Percentiles rank a stretch among this genome's conserved stretches.
phyloP scores from a whole-genome alignment of 2,113 vertebrate genomes.

The Chroicocephalus ridibundus region DNA sequence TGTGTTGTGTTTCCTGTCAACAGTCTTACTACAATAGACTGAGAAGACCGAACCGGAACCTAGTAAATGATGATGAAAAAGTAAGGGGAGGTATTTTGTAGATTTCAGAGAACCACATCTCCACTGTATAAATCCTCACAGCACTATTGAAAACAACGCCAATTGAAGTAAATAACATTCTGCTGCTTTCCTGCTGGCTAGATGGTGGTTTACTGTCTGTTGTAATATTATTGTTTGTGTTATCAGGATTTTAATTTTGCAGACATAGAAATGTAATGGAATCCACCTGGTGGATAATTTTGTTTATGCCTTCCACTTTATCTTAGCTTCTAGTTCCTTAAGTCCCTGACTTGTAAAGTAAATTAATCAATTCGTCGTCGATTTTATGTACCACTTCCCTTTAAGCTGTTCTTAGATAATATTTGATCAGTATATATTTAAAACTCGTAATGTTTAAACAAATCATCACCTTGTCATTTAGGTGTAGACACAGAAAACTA shows the following conservation, averaged over 20 bases:
- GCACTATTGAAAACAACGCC: not conserved
- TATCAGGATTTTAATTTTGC: not conserved
- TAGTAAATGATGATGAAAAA: not conserved
- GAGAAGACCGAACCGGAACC: not conserved
- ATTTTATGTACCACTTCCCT: constrained; percentile 37
- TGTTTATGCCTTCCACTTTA: not conserved
- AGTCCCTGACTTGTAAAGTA: not conserved
- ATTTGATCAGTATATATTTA: constrained; percentile 21
- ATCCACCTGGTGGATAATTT: not conserved
- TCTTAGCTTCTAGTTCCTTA: not conserved
- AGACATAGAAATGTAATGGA: not conserved
- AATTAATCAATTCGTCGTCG: constrained; percentile 56
- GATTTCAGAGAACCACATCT: not conserved
- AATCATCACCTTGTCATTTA: not conserved
- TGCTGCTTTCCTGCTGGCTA: not conserved
- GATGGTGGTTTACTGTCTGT: not conserved
- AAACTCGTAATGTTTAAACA: constrained; percentile 19
- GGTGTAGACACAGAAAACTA: not conserved
- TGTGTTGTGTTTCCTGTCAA: not conserved
- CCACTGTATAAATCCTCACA: not conserved
- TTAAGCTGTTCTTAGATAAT: constrained; percentile 38
- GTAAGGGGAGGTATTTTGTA: not conserved
- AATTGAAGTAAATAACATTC: not conserved
- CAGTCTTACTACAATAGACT: not conserved
- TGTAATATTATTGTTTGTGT: not conserved